phyloP scores from a whole-genome alignment of 2,113 vertebrate species.

The Ammodytes marinus region DNA sequence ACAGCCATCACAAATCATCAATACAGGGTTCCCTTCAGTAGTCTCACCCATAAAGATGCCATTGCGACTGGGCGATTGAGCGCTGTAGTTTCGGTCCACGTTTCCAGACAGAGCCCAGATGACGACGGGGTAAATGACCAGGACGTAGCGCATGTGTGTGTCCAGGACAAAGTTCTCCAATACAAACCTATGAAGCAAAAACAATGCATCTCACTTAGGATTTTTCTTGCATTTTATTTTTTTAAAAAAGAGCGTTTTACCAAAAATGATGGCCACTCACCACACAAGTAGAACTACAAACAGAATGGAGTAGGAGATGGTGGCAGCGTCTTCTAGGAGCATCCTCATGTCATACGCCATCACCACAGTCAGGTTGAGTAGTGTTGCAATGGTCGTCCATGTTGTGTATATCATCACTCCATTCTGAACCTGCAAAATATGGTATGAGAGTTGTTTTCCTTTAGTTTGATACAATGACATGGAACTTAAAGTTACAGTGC shows the following conservation, averaged over 20 bases:
- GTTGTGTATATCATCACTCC: slow-evolving; percentile 86
- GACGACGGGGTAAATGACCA: slow-evolving; percentile 67
- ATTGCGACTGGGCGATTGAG: slow-evolving; percentile 45
- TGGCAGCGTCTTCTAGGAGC: slow-evolving; percentile 73
- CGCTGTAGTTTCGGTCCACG: slow-evolving; percentile 70
- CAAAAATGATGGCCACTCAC: slow-evolving; percentile 71
- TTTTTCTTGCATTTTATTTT: background rate
- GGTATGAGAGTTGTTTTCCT: background rate
- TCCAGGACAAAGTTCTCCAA: slow-evolving; percentile 73
- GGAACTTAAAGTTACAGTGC: background rate
- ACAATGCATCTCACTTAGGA: background rate
- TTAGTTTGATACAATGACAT: background rate
- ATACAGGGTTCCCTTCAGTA: background rate
- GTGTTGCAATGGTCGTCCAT: slow-evolving; percentile 88
- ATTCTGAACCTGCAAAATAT: slow-evolving; percentile 86
- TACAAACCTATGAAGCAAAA: slow-evolving; percentile 62
- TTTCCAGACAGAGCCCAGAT: slow-evolving; percentile 76
- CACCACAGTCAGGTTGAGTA: slow-evolving; percentile 87
- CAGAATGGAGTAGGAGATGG: slow-evolving; percentile 83
- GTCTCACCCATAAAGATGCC: slow-evolving; percentile 74
- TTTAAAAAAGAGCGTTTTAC: too few species aligned
- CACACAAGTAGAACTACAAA: slow-evolving; percentile 78
- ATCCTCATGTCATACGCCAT: slow-evolving; percentile 80
- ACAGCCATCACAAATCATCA: background rate
- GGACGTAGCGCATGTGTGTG: slow-evolving; percentile 70